These are phyloP conservation scores for Catharus fuscescens DNA, from an alignment of 2,113 vertebrate genomes.

Conservation along the genomic window DNA sequence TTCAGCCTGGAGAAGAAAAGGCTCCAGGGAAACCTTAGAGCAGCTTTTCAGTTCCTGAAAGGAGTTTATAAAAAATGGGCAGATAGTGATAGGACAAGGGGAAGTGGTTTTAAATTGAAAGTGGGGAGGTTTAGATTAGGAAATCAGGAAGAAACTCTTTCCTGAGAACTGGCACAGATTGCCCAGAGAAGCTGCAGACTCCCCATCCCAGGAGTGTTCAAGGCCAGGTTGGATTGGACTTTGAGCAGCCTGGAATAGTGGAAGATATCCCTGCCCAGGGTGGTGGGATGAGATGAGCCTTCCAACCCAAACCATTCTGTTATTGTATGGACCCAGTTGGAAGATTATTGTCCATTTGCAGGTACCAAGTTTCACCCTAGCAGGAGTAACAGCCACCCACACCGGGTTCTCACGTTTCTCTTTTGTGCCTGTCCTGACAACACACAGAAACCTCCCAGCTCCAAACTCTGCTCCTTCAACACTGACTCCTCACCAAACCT, in stretches of 20 bases:
- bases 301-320: not conserved
- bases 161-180: not conserved
- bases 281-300: not conserved
- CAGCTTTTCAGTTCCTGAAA: not conserved
- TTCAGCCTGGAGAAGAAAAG: not conserved
- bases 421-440: not conserved
- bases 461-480: not conserved
- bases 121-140: not conserved
- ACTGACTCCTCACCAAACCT: not conserved
- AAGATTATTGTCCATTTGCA: not conserved
- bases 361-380: not conserved
- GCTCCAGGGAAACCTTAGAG: not conserved
- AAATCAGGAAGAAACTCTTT: not conserved
- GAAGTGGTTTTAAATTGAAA: not conserved
- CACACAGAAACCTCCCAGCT: not conserved
- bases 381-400: not conserved
- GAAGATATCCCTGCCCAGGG: not conserved
- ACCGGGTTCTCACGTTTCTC: not conserved
- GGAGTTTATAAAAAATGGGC: not conserved
- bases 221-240: not conserved
- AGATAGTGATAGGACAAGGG: not conserved
- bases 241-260: not conserved
- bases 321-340: accelerated
- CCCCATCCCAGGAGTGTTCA: not conserved
- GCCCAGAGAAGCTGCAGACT: not conserved